These are phyloP conservation scores for Myotis myotis DNA, from an alignment of 2,797 vertebrate genomes.

Conservation along the genomic window DNA sequence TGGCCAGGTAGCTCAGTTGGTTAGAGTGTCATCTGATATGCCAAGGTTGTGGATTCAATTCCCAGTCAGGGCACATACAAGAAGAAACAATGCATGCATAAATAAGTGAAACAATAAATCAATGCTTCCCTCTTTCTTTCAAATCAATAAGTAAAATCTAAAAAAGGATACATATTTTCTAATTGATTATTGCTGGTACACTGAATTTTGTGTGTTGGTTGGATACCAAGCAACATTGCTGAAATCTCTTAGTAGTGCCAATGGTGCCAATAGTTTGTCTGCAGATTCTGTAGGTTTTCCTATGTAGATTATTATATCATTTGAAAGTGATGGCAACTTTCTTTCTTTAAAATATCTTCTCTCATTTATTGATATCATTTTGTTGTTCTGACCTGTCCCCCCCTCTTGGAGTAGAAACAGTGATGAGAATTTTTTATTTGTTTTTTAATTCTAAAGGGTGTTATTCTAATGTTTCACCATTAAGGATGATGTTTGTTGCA, in stretches of 20 bases:
- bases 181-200: background rate
- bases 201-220: background rate
- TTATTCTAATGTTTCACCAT: conserved; percentile 12
- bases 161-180: background rate
- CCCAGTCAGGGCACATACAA: too few relatives aligned
- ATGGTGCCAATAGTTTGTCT: background rate
- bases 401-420: background rate
- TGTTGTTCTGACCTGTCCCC: background rate
- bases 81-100: too few relatives aligned
- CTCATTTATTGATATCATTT: background rate
- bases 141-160: too few relatives aligned
- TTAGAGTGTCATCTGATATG: too few relatives aligned
- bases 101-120: too few relatives aligned
- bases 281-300: background rate
- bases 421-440: background rate
- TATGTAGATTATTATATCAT: background rate
- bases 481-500: background rate
- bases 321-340: background rate
- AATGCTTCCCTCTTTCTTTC: too few relatives aligned
- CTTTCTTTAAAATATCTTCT: background rate
- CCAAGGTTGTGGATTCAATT: too few relatives aligned
- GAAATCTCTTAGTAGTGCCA: background rate
- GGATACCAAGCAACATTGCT: background rate
- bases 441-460: background rate
- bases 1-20: too few relatives aligned